Evolutionary conservation across 2,888 invertebrate genomes (phyloP).

Genomic region (Drosophila colorata): DNA sequence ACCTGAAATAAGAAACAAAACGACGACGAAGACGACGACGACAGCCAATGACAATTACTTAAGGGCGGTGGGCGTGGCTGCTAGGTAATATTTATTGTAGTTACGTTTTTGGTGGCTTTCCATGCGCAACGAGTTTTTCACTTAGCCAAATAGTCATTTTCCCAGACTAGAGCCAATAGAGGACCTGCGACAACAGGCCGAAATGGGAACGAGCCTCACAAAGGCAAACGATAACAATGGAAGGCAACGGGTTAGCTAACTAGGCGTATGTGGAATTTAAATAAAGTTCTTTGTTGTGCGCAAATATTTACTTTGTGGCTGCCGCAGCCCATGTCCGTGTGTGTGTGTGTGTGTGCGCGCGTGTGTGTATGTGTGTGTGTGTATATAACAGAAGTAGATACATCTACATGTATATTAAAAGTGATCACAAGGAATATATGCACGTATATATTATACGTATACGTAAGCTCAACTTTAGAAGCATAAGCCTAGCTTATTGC

Average conservation of each 20-base stretch:
- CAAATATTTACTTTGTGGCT: slow-evolving; percentile 36
- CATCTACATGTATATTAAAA: background rate
- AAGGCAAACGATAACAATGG: slow-evolving; percentile 5
- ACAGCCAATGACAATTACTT: slow-evolving; percentile 22
- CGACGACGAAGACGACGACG: no score
- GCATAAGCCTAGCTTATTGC: no score
- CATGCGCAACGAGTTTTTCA: slow-evolving; percentile 21
- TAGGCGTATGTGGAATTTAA: slow-evolving; percentile 42
- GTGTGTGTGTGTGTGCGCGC: background rate
- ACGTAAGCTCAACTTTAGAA: no score
- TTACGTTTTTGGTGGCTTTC: slow-evolving; percentile 25
- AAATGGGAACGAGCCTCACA: slow-evolving; percentile 7
- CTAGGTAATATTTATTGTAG: slow-evolving; percentile 18
- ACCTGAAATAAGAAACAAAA: slow-evolving; percentile 1
- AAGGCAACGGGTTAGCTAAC: slow-evolving; percentile 21
- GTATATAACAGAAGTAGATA: background rate
- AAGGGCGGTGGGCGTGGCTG: slow-evolving; percentile 9
- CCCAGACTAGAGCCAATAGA: background rate
- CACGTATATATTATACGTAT: no score
- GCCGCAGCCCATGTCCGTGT: slow-evolving; percentile 11
- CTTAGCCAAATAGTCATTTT: slow-evolving; percentile 38
- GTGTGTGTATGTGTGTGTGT: background rate
- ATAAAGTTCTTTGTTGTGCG: slow-evolving; percentile 28
- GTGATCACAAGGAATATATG: background rate
- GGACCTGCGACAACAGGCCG: no score